Evolutionary conservation across 2,888 invertebrate genomes (phyloP).

Genomic region (Cheilosia soror): DNA sequence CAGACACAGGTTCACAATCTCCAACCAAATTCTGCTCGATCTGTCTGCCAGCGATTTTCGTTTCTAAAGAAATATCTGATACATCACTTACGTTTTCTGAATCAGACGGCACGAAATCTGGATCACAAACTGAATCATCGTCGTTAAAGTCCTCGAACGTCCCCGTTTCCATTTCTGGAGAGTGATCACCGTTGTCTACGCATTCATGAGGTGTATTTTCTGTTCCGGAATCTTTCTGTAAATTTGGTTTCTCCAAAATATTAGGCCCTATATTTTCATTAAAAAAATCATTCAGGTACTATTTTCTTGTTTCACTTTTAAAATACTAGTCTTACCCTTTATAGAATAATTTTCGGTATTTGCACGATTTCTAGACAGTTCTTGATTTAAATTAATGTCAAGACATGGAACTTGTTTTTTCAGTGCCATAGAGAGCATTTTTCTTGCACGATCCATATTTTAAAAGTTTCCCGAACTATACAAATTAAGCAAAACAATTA

Average conservation of each 20-base stretch:
- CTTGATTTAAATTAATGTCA: not conserved
- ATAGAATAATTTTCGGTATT: slow-evolving; percentile 2
- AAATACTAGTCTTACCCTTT: not conserved
- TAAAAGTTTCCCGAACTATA: not conserved
- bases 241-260: not conserved
- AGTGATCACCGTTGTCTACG: slow-evolving; percentile 6
- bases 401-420: not conserved
- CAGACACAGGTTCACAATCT: slow-evolving; percentile 3
- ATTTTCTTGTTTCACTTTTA: no score
- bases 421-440: slow-evolving; percentile 7
- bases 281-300: not conserved
- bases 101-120: slow-evolving; percentile 6
- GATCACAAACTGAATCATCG: slow-evolving; percentile 12
- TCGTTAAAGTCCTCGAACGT: not conserved
- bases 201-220: not conserved
- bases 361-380: not conserved
- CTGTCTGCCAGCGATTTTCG: slow-evolving; percentile 1
- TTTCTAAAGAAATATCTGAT: slow-evolving; percentile 14
- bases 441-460: not conserved
- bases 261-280: not conserved
- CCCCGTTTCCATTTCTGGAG: not conserved
- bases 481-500: not conserved
- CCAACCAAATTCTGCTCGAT: slow-evolving; percentile 3
- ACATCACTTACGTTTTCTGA: slow-evolving; percentile 14
- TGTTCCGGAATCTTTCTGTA: not conserved